Evolutionary conservation across 2,113 vertebrate species (phyloP).

Genomic region (Pseudorectes ferrugineus): DNA sequence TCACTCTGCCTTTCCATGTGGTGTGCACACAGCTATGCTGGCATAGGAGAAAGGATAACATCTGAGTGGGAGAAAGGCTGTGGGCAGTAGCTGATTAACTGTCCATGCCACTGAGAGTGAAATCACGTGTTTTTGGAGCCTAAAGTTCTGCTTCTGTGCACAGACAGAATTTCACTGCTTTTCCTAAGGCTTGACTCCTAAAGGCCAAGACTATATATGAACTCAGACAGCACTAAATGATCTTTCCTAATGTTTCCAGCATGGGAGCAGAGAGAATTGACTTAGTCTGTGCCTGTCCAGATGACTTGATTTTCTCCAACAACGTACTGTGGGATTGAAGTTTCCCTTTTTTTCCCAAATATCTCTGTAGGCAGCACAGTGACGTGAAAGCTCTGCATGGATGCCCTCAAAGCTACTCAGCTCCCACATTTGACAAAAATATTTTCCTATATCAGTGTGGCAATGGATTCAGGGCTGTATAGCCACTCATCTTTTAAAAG

Average conservation of each 20-base stretch:
- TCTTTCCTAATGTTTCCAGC: background rate
- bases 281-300: background rate
- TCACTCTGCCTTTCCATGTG: background rate
- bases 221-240: background rate
- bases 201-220: background rate
- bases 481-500: background rate
- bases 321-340: background rate
- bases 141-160: background rate
- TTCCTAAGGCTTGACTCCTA: background rate
- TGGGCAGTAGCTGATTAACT: background rate
- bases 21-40: background rate
- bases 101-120: background rate
- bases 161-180: background rate
- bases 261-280: background rate
- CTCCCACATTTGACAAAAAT: background rate
- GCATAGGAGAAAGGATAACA: background rate
- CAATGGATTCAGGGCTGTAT: background rate
- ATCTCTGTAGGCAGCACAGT: background rate
- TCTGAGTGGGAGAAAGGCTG: background rate
- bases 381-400: background rate
- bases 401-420: background rate
- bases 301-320: background rate
- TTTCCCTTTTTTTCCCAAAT: background rate
- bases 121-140: background rate
- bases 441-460: background rate